These are phyloP conservation scores for Diarsia dahlii DNA, from an alignment of 2,888 invertebrate species.

Conservation along the genomic window DNA sequence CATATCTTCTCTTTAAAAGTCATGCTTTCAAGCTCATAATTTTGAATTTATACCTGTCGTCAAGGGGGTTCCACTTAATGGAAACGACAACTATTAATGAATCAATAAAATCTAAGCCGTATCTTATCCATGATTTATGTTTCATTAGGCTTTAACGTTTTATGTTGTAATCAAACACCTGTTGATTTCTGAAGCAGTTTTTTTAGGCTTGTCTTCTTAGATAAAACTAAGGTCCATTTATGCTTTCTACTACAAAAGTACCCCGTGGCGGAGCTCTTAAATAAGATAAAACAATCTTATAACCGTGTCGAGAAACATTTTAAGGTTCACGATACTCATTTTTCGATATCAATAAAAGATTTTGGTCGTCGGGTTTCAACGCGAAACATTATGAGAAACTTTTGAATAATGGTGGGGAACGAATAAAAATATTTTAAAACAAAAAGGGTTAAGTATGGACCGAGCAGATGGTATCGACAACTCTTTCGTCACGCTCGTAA, in stretches of 20 bases:
- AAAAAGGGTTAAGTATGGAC: slow-evolving; percentile 88
- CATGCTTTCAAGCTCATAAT: slow-evolving; percentile 54
- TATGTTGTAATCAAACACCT: slow-evolving; percentile 69
- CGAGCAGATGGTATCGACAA: slow-evolving; percentile 89
- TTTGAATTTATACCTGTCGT: slow-evolving; percentile 51
- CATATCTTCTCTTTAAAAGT: slow-evolving; percentile 33
- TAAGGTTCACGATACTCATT: slow-evolving; percentile 82
- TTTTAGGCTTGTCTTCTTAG: slow-evolving; percentile 34
- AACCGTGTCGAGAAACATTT: slow-evolving; percentile 77
- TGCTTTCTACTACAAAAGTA: slow-evolving; percentile 68
- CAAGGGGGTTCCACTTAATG: slow-evolving; percentile 61
- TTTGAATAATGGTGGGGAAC: slow-evolving; percentile 89
- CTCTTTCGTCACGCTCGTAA: slow-evolving; percentile 90
- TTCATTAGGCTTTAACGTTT: slow-evolving; percentile 70
- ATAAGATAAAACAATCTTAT: slow-evolving; percentile 80
- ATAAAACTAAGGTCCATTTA: slow-evolving; percentile 51
- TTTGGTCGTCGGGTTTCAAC: slow-evolving; percentile 82
- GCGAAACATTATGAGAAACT: slow-evolving; percentile 86
- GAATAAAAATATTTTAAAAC: slow-evolving; percentile 85
- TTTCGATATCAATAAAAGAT: slow-evolving; percentile 88
- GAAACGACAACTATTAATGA: slow-evolving; percentile 68
- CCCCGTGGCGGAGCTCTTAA: slow-evolving; percentile 66
- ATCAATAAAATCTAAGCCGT: slow-evolving; percentile 71
- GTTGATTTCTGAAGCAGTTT: slow-evolving; percentile 72
- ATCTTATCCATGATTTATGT: slow-evolving; percentile 71